phyloP scores from a whole-genome alignment of 1,140 invertebrate genomes.

The Panagrolaimus sp. region DNA sequence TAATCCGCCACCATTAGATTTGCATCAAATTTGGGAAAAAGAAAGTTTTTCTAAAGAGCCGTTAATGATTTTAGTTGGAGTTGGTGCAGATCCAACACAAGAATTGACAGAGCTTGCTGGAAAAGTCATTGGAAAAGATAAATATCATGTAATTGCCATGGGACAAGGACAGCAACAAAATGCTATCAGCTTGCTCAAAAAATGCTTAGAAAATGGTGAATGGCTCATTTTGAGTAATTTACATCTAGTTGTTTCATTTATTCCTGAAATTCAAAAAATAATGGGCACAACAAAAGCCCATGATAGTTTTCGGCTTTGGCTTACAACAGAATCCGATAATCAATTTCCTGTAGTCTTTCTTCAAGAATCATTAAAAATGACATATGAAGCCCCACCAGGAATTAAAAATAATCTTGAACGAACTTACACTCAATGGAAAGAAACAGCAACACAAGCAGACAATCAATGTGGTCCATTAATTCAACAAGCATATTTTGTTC shows the following conservation, averaged over 20 bases:
- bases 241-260: constrained; percentile 74
- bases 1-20: constrained; percentile 65
- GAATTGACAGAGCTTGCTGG: constrained; percentile 69
- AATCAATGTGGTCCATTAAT: constrained; percentile 11
- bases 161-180: constrained; percentile 32
- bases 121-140: constrained; percentile 57
- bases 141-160: constrained; percentile 36
- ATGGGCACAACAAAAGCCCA: constrained; percentile 62
- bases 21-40: constrained; percentile 63
- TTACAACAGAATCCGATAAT: constrained; percentile 69
- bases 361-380: constrained; percentile 71
- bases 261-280: constrained; percentile 69
- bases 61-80: constrained; percentile 70
- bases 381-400: constrained; percentile 75
- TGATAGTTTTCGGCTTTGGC: constrained; percentile 70
- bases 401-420: constrained; percentile 58
- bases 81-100: constrained; percentile 75
- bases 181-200: constrained; percentile 26
- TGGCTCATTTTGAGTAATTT: constrained; percentile 65
- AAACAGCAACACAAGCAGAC: not conserved
- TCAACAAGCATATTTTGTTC: constrained; percentile 64
- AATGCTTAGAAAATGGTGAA: constrained; percentile 25
- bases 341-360: constrained; percentile 67
- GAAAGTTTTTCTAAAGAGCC: constrained; percentile 65
- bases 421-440: constrained; percentile 61